phyloP scores from a whole-genome alignment of 2,888 invertebrate species.

The Tineola bisselliella region DNA sequence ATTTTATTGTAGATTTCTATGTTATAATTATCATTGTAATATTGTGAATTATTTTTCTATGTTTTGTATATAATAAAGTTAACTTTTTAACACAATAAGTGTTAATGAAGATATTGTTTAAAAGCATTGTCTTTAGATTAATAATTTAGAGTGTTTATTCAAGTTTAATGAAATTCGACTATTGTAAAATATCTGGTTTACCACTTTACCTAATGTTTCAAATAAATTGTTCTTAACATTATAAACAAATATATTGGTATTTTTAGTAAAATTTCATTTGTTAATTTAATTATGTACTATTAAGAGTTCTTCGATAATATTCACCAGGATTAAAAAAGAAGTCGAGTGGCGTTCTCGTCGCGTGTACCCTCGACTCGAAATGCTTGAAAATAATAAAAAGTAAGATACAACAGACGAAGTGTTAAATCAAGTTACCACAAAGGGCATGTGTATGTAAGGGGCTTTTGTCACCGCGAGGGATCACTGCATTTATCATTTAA shows the following conservation, averaged over 20 bases:
- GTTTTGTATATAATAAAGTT: neutral
- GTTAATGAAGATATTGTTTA: constrained; percentile 9
- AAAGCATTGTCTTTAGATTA: neutral
- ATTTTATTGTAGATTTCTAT: no score
- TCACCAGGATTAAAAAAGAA: no score
- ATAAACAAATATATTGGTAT: no score
- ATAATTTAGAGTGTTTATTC: neutral
- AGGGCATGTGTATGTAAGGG: neutral
- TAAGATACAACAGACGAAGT: constrained; percentile 4
- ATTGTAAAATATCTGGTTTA: neutral
- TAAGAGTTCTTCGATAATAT: no score
- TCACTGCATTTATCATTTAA: constrained; percentile 3
- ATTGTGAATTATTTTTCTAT: neutral
- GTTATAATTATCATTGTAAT: no score
- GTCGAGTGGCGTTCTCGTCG: neutral
- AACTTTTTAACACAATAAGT: neutral
- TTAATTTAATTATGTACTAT: no score
- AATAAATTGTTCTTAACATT: no score
- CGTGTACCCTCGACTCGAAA: neutral
- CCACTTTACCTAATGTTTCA: no score
- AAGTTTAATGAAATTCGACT: neutral
- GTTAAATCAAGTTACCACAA: constrained; percentile 10
- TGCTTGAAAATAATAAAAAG: neutral
- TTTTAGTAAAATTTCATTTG: no score
- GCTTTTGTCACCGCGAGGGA: constrained; percentile 4